phyloP scores from a whole-genome alignment of 1,140 invertebrate species.

The Nephila pilipes region DNA sequence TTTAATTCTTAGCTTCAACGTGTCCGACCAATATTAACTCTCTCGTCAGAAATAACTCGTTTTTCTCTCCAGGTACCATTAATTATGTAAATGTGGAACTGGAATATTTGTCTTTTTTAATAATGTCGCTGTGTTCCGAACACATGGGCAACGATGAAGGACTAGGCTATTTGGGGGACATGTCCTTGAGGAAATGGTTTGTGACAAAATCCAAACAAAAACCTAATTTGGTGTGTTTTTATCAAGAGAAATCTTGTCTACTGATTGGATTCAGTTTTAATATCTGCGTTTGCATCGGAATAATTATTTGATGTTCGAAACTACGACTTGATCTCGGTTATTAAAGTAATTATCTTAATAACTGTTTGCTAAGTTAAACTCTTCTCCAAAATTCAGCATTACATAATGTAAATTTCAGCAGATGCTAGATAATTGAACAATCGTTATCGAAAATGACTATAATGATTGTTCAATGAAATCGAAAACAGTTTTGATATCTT shows the following conservation, averaged over 20 bases:
- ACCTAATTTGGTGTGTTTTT: neutral
- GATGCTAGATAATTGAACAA: too few species aligned
- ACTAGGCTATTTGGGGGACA: neutral
- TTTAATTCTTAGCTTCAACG: neutral
- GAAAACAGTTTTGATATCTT: too few species aligned
- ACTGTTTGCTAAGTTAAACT: too few species aligned
- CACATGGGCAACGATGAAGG: neutral
- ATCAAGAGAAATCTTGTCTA: neutral
- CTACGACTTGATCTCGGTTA: neutral
- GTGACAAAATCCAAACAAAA: neutral
- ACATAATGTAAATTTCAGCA: too few species aligned
- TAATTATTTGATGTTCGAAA: neutral
- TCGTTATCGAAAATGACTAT: too few species aligned
- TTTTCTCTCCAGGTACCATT: neutral
- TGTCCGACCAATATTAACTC: neutral
- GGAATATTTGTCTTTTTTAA: neutral
- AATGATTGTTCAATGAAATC: too few species aligned
- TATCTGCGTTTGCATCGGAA: neutral
- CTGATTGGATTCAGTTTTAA: neutral
- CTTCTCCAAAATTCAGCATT: too few species aligned
- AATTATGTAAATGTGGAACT: neutral
- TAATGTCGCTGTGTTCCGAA: neutral
- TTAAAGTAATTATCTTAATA: neutral
- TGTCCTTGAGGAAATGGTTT: neutral
- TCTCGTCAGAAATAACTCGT: neutral